phyloP scores from a whole-genome alignment of 2,113 vertebrate genomes.

The Actenoides hombroni region DNA sequence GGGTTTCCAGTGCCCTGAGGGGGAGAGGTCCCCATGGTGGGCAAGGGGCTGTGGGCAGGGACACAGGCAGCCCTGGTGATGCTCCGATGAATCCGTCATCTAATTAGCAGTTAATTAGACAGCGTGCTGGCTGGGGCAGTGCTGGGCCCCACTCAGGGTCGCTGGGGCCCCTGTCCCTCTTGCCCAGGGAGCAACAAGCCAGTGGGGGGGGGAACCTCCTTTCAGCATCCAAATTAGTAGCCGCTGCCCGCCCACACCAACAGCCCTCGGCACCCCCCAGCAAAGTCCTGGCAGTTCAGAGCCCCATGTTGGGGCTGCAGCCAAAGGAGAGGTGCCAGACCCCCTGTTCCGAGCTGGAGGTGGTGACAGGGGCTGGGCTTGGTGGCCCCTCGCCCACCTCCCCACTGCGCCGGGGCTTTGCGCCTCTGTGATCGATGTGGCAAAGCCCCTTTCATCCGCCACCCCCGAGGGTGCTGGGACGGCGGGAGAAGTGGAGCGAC shows the following conservation, averaged over 20 bases:
- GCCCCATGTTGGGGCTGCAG: not conserved
- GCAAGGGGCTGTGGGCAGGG: not conserved
- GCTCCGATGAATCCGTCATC: not conserved
- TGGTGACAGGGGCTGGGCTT: not conserved
- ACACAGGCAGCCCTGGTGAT: not conserved
- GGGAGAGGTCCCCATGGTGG: not conserved
- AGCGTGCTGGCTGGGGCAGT: not conserved
- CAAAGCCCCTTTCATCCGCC: not conserved
- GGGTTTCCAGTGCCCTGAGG: not conserved
- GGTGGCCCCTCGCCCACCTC: accelerated
- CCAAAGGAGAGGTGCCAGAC: not conserved
- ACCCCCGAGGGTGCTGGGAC: accelerated
- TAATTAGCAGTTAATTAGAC: not conserved
- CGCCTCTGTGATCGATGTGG: accelerated
- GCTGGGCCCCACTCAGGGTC: not conserved
- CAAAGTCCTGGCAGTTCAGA: not conserved
- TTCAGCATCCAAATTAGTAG: not conserved
- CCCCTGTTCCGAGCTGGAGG: accelerated
- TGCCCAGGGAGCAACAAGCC: not conserved
- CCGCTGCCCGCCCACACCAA: accelerated
- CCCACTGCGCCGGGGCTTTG: not conserved
- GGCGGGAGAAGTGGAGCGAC: accelerated
- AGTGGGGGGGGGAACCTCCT: not conserved
- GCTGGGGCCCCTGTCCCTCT: accelerated
- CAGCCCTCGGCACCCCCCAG: accelerated